Evolutionary conservation across 2,113 vertebrate genomes (phyloP).

Genomic region (Eptatretus burgeri): DNA sequence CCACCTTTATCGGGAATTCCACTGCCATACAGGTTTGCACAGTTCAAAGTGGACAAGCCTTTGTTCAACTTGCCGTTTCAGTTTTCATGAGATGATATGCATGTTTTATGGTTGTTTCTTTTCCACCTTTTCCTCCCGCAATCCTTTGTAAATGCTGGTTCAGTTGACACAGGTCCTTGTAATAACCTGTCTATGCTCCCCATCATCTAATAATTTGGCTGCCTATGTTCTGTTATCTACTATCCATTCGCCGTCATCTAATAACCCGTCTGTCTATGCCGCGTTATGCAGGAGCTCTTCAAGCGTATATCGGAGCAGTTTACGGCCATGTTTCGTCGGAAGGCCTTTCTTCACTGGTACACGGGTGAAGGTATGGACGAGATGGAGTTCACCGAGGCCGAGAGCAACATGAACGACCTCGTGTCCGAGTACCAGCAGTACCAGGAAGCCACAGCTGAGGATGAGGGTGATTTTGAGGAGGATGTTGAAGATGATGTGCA

Average conservation of each 20-base stretch:
- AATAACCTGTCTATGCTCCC: too few relatives aligned
- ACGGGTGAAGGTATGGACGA: conserved; percentile 56
- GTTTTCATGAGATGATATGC: too few relatives aligned
- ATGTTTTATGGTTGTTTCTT: too few relatives aligned
- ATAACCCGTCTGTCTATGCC: background rate
- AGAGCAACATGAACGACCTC: conserved; percentile 75
- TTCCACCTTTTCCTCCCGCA: too few relatives aligned
- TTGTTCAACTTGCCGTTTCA: too few relatives aligned
- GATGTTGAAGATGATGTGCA: conserved; percentile 14
- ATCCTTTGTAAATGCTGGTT: too few relatives aligned
- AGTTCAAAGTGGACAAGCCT: too few relatives aligned
- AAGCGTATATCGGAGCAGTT: conserved; percentile 82
- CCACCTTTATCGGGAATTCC: background rate
- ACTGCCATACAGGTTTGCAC: background rate
- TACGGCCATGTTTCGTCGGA: conserved; percentile 75
- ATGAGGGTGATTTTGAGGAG: conserved; percentile 51
- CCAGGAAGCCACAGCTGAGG: conserved; percentile 55
- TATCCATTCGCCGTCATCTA: too few relatives aligned
- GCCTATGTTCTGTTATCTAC: too few relatives aligned
- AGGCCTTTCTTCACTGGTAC: conserved; percentile 67
- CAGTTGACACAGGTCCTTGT: too few relatives aligned
- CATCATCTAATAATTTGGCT: too few relatives aligned
- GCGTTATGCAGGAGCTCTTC: conserved; percentile 44
- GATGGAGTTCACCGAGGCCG: conserved; percentile 62
- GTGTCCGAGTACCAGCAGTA: conserved; percentile 70